Evolutionary conservation across 2,113 vertebrate species (phyloP).

Genomic region (Neodon shergylaensis): DNA sequence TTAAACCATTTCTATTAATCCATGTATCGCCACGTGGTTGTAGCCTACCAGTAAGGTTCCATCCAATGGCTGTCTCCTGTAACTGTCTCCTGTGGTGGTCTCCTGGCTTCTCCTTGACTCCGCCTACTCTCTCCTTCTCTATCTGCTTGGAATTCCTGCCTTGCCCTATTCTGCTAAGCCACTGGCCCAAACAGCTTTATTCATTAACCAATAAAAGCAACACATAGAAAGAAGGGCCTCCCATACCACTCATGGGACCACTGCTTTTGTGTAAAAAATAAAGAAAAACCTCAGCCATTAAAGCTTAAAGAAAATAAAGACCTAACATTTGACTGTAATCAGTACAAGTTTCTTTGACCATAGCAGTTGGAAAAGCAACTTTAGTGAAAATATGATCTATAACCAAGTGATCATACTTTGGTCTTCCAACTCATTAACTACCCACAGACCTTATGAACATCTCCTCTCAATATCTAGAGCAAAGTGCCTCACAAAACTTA

Average conservation of each 20-base stretch:
- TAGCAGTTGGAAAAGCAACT: neutral
- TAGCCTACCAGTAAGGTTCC: too few relatives aligned
- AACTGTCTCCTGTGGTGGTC: fast-evolving
- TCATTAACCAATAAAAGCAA: too few relatives aligned
- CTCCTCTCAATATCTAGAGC: neutral
- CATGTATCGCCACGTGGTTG: too few relatives aligned
- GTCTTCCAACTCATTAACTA: conserved; percentile 3
- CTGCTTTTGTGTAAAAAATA: neutral
- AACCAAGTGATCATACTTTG: conserved; percentile 35
- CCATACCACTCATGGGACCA: neutral
- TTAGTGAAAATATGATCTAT: neutral
- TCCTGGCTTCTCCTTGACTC: too few relatives aligned
- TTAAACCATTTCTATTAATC: too few relatives aligned
- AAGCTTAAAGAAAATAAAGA: conserved; percentile 54
- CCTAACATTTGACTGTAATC: conserved; percentile 5
- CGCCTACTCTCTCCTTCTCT: too few relatives aligned
- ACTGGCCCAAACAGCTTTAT: too few relatives aligned
- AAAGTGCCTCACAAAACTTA: neutral
- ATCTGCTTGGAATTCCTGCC: too few relatives aligned
- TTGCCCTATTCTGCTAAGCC: too few relatives aligned
- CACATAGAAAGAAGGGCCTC: too few relatives aligned
- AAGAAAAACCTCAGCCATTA: conserved; percentile 46
- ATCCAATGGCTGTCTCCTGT: too few relatives aligned
- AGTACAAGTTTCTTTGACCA: neutral
- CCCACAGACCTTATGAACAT: neutral